Evolutionary conservation across 2,113 vertebrate genomes (phyloP), one percentile per base, ranked within the genome.

Genomic region (Holacanthus passer): DNA sequence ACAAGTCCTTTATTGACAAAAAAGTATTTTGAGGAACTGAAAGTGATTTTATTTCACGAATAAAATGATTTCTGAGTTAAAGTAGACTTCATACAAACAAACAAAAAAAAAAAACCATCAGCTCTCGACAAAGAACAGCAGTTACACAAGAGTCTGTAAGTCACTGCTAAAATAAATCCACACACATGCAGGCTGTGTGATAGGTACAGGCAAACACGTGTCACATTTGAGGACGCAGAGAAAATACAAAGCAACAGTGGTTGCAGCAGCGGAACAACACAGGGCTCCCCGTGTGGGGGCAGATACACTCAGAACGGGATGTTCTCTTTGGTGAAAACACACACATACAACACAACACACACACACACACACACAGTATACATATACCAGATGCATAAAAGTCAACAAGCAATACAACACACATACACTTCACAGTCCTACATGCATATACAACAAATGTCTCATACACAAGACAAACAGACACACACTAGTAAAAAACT

Each of bases 201-300:
- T 22, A 0, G 4, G 14, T 29, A 32, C 24, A 56, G 22, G 48
- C 48, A 80, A 24, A 43, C 17, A 45, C 13, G 1, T 31, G 50
- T 59, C 75, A 63, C 48, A n/a, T 31, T 37, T 72, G 24, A 90
- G 73, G 74, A 83, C 87, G 71, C 82, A 82, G 81, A 83, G 58
- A 86, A 77, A 60, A 75, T 47, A 78, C 4, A 35, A 70, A 78
- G 64, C 63, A 68, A 63, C 59, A 63, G 76, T 45, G 72, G 77
- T 76, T 83, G 73, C 75, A 84, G 70, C 79, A 86, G 78, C 20
- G 35, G 77, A 89, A 87, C 77, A 82, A 83, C 60, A 50, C 83
- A 91, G 89, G 83, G 79, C 87, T 88, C 90, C 87, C 84, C 29
- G 17, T 89, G 86, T 74, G 87, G 55, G 84, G 76, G 84, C 11